A percentile compares a stretch with the other conserved stretches of the same genome.
These are phyloP conservation scores for Manis javanica DNA, from an alignment of 2,797 vertebrate species.

Conservation along the genomic window DNA sequence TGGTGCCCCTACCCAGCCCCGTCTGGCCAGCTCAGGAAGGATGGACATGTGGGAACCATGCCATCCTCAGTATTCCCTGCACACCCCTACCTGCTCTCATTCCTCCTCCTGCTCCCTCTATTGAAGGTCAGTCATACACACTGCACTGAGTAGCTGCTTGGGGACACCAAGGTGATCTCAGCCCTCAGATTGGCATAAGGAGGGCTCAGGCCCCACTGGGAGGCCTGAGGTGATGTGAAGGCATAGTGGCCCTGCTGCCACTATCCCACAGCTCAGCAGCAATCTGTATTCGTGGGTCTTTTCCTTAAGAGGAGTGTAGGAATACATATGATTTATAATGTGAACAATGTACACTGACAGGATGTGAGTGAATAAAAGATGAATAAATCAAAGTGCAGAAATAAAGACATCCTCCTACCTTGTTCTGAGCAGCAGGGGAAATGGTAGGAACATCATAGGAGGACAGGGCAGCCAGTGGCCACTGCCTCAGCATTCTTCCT, in stretches of 20 bases:
- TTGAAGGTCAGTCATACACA: background rate
- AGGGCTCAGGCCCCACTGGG: background rate
- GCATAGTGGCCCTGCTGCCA: background rate
- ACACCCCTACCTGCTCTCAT: background rate
- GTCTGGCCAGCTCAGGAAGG: background rate
- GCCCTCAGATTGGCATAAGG: background rate
- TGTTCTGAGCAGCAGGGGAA: slow-evolving; percentile 25
- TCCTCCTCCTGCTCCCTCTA: background rate
- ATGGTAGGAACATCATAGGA: background rate
- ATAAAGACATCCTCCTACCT: slow-evolving; percentile 67
- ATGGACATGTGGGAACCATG: background rate
- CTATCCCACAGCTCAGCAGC: slow-evolving; percentile 35
- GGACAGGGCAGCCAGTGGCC: background rate
- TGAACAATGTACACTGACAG: slow-evolving; percentile 77
- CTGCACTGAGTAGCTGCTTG: background rate
- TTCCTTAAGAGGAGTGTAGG: slow-evolving; percentile 66
- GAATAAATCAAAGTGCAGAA: slow-evolving; percentile 67
- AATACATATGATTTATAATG: slow-evolving; percentile 76
- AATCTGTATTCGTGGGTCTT: slow-evolving; percentile 69
- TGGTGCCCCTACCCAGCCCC: background rate
- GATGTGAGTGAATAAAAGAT: slow-evolving; percentile 75
- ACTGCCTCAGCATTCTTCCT: background rate
- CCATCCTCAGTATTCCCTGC: background rate
- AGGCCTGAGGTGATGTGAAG: background rate
- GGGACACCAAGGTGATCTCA: background rate